Evolutionary conservation across 2,797 vertebrate species (phyloP).

Genomic region (Cebuella pygmaea): DNA sequence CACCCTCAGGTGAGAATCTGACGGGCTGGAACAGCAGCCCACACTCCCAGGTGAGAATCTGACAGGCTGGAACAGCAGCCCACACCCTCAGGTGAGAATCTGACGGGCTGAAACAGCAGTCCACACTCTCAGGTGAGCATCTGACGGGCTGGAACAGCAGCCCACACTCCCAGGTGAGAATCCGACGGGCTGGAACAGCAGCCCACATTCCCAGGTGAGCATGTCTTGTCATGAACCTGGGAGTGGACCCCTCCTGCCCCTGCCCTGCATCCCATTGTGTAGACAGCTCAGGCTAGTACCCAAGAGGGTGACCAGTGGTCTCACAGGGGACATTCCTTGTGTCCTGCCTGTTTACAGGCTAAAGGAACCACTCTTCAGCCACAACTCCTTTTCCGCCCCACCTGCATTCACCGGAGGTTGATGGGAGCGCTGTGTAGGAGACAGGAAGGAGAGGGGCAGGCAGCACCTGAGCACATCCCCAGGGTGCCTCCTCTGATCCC

Average conservation of each 20-base stretch:
- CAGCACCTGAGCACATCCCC: background rate
- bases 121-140: fast-evolving
- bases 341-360: background rate
- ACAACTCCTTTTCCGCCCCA: fast-evolving
- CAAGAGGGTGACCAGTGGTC: background rate
- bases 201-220: fast-evolving
- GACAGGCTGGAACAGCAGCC: no score
- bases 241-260: background rate
- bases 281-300: background rate
- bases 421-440: background rate
- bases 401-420: background rate
- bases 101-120: no score
- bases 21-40: no score
- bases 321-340: background rate
- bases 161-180: fast-evolving
- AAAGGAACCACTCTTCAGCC: background rate
- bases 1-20: no score
- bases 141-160: no score
- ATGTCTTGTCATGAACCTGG: background rate
- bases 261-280: background rate
- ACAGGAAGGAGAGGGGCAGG: background rate
- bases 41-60: fast-evolving
- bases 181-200: no score
- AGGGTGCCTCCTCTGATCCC: background rate
- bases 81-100: no score